Conservation (phyloP, 2,797 vertebrate species). For the Eurystomus glaucurus region DNA sequence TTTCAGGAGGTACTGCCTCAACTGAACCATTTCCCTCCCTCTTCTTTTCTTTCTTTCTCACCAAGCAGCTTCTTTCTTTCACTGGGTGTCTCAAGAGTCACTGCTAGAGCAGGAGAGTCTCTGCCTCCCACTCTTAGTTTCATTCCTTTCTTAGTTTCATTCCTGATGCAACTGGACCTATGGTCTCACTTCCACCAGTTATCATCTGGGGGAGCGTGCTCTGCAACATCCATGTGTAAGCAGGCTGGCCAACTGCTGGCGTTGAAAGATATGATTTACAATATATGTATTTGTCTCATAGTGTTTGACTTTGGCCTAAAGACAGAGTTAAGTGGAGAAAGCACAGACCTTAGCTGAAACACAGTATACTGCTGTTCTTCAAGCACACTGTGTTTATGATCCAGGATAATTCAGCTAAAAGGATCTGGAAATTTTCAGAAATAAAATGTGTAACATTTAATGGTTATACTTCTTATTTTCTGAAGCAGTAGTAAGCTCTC, state of each 20-base stretch:
- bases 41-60: background rate
- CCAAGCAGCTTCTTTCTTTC: background rate
- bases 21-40: accelerated
- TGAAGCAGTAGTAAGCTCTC: background rate
- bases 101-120: background rate
- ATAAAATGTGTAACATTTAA: background rate
- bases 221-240: background rate
- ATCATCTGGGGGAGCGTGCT: background rate
- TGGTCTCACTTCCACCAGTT: background rate
- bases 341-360: background rate
- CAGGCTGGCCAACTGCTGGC: background rate
- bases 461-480: background rate
- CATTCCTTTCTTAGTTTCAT: background rate
- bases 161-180: background rate
- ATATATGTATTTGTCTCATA: background rate
- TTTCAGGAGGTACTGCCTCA: background rate
- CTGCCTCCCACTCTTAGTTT: background rate
- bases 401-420: conserved; percentile 15
- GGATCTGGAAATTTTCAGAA: conserved; percentile 10
- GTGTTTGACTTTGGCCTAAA: background rate
- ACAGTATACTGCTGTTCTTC: background rate
- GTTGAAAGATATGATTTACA: conserved; percentile 21
- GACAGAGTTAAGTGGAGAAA: background rate
- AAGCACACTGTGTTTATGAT: background rate
- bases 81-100: background rate